phyloP scores from a whole-genome alignment of 2,113 vertebrate species.

The Hemichromis elongatus region DNA sequence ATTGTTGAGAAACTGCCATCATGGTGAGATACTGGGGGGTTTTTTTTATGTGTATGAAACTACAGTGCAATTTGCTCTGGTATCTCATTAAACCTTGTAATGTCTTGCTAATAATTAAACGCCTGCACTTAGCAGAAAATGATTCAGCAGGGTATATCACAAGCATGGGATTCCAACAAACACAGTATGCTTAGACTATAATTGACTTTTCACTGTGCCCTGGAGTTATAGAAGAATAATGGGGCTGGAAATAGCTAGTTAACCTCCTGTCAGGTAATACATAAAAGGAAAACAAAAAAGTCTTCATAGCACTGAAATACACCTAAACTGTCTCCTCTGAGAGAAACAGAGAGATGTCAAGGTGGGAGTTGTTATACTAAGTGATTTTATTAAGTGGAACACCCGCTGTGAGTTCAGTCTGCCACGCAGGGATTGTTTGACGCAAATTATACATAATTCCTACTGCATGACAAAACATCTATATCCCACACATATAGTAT shows the following conservation, averaged over 20 bases:
- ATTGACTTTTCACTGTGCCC: conserved; percentile 65
- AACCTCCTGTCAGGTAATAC: conserved; percentile 65
- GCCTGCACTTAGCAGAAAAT: conserved; percentile 44
- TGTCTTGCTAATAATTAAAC: conserved; percentile 54
- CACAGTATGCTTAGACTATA: conserved; percentile 52
- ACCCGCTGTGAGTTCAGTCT: conserved; percentile 58
- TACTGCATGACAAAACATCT: conserved; percentile 39
- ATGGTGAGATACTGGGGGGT: not conserved
- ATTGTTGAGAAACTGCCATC: conserved; percentile 11
- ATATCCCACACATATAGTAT: not conserved
- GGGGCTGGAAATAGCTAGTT: conserved; percentile 64
- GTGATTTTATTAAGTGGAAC: conserved; percentile 65
- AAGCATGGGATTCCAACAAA: conserved; percentile 40
- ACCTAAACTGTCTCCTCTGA: conserved; percentile 19
- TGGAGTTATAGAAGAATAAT: conserved; percentile 61
- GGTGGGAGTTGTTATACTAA: conserved; percentile 48
- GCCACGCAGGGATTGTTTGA: conserved; percentile 55
- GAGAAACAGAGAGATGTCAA: conserved; percentile 42
- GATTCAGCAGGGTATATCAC: conserved; percentile 30
- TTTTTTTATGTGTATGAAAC: not conserved
- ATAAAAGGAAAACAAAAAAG: conserved; percentile 56
- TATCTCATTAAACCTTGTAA: conserved; percentile 51
- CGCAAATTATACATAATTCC: conserved; percentile 58
- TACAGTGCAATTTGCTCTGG: conserved; percentile 16
- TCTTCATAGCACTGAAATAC: not conserved